Evolutionary conservation across 2,113 vertebrate genomes (phyloP).

Genomic region (Campylorhamphus procurvoides): DNA sequence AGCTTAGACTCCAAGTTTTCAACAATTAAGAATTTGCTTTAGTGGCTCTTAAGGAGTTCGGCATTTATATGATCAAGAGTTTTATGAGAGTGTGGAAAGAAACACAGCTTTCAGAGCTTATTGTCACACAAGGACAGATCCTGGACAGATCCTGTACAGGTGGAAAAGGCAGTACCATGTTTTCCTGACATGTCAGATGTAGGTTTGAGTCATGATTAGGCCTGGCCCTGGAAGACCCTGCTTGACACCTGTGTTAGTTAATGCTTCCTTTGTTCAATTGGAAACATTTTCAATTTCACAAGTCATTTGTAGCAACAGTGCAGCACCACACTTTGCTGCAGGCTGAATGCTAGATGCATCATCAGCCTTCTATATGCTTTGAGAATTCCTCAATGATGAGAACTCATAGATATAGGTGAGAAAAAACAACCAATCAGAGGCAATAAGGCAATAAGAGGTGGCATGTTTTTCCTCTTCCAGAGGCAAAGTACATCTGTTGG

Average conservation of each 20-base stretch:
- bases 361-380: background rate
- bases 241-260: background rate
- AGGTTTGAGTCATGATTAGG: background rate
- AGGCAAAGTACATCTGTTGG: background rate
- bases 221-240: background rate
- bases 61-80: background rate
- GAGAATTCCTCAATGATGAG: background rate
- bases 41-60: background rate
- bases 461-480: background rate
- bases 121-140: background rate
- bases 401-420: background rate
- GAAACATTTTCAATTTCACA: background rate
- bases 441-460: background rate
- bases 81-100: background rate
- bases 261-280: background rate
- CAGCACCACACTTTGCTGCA: rapidly evolving
- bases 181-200: background rate
- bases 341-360: background rate
- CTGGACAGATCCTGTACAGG: background rate
- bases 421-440: background rate
- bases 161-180: background rate
- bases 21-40: background rate
- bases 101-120: background rate
- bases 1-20: background rate
- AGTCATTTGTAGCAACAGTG: background rate